Base-by-base conservation (phyloP, 2,113 vertebrate genomes). In the Geococcyx californianus region DNA sequence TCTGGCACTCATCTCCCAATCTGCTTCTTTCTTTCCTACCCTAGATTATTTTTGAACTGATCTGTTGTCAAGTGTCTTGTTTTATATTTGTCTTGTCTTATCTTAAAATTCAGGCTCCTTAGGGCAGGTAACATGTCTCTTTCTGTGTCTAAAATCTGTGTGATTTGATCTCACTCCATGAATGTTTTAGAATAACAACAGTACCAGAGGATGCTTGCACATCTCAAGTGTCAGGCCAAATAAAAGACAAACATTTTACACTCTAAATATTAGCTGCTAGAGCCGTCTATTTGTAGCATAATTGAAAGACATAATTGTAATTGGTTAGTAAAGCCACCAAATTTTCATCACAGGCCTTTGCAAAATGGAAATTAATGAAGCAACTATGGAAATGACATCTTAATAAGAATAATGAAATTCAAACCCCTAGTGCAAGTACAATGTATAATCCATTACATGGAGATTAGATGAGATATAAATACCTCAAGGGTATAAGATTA, bases 331-430 rank as follows among this genome's bases (percentile, higher is more conserved):
- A 95, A 95, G 38, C 42, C 81, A 93, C 83, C 25, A 84, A 94
- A 84, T 34, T 42, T 95, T 97, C 91, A 84, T 51, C 72, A 40
- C 28, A 82, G 66, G 58, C 72, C 70, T 93, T 54, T 82, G 24
- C 70, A 95, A 97, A 97, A 95, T 93, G 40, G 84, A 96, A 97
- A 96, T 90, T 74, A 96, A 87, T 80, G 31, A 75, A 92, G 70
- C 73, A 75, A 38, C 63, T 87, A 91, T 92, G 55, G 47, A 95
- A 97, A 96, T 93, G 69, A 87, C 78, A 97, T 95, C 83, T 95
- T 96, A 93, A 95, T 95, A 94, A 90, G 73, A 96, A 96, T 94
- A 97, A 97, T 87, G 86, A 96, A 95, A 96, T 93, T 92, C 66
- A 95, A 96, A 38, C 62, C 60, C 56, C 72, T 82, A 70, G 64